Conservation (phyloP, 2,797 vertebrate genomes). For the Pseudochirops corinnae region DNA sequence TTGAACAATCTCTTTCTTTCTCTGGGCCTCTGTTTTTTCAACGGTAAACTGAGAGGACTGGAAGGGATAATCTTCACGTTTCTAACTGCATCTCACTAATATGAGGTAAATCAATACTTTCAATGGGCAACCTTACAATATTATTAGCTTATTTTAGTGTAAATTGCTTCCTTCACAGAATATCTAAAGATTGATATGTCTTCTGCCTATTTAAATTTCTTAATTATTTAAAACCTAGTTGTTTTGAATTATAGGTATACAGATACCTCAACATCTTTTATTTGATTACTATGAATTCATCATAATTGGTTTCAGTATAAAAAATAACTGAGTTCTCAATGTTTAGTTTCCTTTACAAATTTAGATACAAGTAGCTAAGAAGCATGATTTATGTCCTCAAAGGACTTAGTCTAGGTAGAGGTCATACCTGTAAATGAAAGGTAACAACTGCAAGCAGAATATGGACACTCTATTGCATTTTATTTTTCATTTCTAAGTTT, state of each 20-base stretch:
- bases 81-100: neutral
- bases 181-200: neutral
- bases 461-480: neutral
- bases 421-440: neutral
- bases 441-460: neutral
- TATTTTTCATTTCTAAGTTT: conserved; percentile 16
- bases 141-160: neutral
- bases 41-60: neutral
- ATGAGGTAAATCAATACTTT: neutral
- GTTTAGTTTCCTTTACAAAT: neutral
- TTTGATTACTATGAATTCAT: neutral
- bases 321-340: neutral
- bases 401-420: neutral
- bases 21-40: neutral
- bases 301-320: neutral
- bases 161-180: neutral
- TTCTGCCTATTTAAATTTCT: neutral
- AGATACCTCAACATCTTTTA: neutral
- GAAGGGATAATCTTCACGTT: neutral
- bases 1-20: neutral
- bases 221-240: neutral
- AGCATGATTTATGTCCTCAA: neutral
- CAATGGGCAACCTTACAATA: neutral
- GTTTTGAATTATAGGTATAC: conserved; percentile 34
- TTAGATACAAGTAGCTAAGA: neutral